Evolutionary conservation across 2,113 vertebrate genomes (phyloP).

Genomic region (Onychorhynchus coronatus): DNA sequence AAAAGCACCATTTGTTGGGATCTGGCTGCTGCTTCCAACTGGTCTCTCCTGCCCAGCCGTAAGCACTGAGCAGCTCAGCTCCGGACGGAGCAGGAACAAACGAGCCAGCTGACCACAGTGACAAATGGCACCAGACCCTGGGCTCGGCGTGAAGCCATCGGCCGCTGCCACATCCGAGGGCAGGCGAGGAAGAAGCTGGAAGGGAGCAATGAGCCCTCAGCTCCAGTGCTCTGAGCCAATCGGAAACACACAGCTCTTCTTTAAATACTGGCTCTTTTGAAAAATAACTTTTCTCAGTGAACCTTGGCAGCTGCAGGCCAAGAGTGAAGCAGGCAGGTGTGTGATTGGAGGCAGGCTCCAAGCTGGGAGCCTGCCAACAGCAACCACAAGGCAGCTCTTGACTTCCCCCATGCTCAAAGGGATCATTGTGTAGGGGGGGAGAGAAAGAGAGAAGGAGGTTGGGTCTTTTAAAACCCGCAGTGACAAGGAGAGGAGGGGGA

Average conservation of each 20-base stretch:
- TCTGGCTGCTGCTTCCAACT: constrained; percentile 11
- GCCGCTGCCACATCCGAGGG: constrained; percentile 9
- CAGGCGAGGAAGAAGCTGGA: constrained; percentile 17
- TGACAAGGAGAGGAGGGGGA: background rate
- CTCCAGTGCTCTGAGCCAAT: background rate
- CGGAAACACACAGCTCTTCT: constrained; percentile 45
- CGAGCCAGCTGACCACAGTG: constrained; percentile 28
- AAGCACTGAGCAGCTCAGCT: background rate
- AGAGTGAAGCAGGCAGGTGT: constrained; percentile 63
- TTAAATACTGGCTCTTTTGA: constrained; percentile 56
- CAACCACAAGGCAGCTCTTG: constrained; percentile 63
- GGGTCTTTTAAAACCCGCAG: constrained; percentile 35
- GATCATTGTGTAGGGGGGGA: constrained; percentile 28
- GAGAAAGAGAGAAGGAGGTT: constrained; percentile 26
- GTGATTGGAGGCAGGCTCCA: constrained; percentile 52
- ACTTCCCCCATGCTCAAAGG: constrained; percentile 56
- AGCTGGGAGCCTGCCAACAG: constrained; percentile 58
- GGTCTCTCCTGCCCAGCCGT: background rate
- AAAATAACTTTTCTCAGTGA: constrained; percentile 58
- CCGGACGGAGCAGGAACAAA: background rate
- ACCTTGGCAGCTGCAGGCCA: constrained; percentile 66
- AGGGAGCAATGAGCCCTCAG: background rate
- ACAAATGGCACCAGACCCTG: constrained; percentile 3
- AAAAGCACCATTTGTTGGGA: constrained; percentile 54
- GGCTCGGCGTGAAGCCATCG: constrained; percentile 33